Percentiles rank a stretch among this genome's conserved stretches.
phyloP scores from a whole-genome alignment of 2,797 vertebrate species.

The Anas georgica region DNA sequence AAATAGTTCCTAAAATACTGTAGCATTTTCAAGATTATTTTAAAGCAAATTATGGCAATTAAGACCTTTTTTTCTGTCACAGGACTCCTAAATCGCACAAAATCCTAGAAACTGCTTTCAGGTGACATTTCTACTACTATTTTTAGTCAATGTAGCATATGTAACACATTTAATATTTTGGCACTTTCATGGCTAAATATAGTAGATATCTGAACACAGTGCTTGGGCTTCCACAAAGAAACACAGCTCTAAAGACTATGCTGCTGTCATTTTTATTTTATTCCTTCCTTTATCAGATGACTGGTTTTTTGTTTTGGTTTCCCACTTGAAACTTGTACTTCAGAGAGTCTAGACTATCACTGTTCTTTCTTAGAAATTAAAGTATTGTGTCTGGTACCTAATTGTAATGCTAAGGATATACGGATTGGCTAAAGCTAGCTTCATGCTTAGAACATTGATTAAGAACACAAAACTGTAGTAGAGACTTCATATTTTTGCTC shows the following conservation, averaged over 20 bases:
- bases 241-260: not conserved
- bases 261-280: not conserved
- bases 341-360: not conserved
- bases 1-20: slow-evolving; percentile 49
- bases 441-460: not conserved
- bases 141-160: slow-evolving; percentile 56
- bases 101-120: slow-evolving; percentile 69
- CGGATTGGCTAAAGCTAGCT: not conserved
- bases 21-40: slow-evolving; percentile 53
- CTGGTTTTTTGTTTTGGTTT: not conserved
- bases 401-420: not conserved
- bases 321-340: slow-evolving; percentile 12
- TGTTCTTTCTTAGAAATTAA: not conserved
- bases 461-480: not conserved
- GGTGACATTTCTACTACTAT: slow-evolving; percentile 67
- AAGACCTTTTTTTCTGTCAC: slow-evolving; percentile 63
- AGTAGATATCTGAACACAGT: slow-evolving; percentile 19
- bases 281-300: not conserved
- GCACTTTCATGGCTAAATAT: slow-evolving; percentile 11
- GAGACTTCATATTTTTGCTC: not conserved
- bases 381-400: not conserved
- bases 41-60: slow-evolving; percentile 65
- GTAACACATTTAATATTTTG: slow-evolving; percentile 19
- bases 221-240: slow-evolving; percentile 60
- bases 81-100: slow-evolving; percentile 67